These are phyloP conservation scores for Cyclopterus lumpus DNA, from an alignment of 2,797 vertebrate species.

Conservation along the genomic window DNA sequence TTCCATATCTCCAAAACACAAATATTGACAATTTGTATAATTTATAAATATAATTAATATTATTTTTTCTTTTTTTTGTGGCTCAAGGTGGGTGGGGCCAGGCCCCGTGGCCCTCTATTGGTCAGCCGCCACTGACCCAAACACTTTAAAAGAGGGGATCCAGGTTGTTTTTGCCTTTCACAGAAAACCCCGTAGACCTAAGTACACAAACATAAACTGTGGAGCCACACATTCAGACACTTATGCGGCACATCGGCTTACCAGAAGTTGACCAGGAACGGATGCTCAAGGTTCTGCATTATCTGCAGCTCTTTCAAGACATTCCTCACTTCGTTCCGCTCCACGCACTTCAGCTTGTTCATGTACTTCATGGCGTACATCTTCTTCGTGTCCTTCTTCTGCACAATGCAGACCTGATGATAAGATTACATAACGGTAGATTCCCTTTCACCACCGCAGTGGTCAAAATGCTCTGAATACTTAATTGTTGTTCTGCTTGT, in stretches of 20 bases:
- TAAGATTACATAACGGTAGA: background rate
- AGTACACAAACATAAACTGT: background rate
- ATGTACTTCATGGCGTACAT: slow-evolving; percentile 99
- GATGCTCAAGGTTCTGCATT: slow-evolving; percentile 97
- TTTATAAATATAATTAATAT: no score
- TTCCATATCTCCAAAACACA: no score
- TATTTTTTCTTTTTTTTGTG: no score
- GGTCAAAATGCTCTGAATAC: background rate
- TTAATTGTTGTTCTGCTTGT: background rate
- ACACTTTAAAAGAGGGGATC: background rate
- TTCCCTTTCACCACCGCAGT: background rate
- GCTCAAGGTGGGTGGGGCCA: no score
- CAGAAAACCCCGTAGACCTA: background rate
- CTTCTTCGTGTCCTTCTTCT: slow-evolving; percentile 98
- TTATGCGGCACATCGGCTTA: slow-evolving; percentile 70
- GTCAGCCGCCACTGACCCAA: no score
- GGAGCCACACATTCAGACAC: background rate
- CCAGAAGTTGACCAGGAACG: slow-evolving; percentile 98
- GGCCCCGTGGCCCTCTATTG: no score
- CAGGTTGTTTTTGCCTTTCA: background rate
- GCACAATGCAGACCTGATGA: slow-evolving; percentile 97
- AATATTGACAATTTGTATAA: no score
- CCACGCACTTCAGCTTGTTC: slow-evolving; percentile 98
- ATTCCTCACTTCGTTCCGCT: slow-evolving; percentile 96
- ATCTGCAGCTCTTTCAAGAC: slow-evolving; percentile 98